phyloP scores from a whole-genome alignment of 2,888 invertebrate genomes.

The Dexiosoma caninum region DNA sequence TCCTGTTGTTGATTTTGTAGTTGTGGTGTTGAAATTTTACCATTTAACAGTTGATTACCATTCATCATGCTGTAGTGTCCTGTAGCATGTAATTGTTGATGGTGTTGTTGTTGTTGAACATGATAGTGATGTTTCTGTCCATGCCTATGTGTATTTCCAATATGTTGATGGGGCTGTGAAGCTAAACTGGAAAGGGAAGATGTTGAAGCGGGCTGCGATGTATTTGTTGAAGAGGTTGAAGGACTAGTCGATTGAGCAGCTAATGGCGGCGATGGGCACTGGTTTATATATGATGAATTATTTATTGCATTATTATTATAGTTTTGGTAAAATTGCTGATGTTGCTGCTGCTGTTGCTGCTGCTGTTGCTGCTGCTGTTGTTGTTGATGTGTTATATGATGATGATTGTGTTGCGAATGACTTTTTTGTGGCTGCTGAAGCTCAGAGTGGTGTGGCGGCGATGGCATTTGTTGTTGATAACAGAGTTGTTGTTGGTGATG shows the following conservation, averaged over 20 bases:
- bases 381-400: slow-evolving; percentile 68
- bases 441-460: slow-evolving; percentile 67
- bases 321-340: slow-evolving; percentile 64
- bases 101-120: slow-evolving; percentile 67
- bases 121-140: slow-evolving; percentile 67
- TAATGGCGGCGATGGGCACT: slow-evolving; percentile 73
- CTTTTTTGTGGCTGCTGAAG: slow-evolving; percentile 78
- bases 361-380: slow-evolving; percentile 67
- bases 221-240: slow-evolving; percentile 75
- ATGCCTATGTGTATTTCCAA: slow-evolving; percentile 65
- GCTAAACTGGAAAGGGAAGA: slow-evolving; percentile 75
- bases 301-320: slow-evolving; percentile 70
- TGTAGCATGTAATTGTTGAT: slow-evolving; percentile 65
- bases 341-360: slow-evolving; percentile 61
- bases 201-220: slow-evolving; percentile 76
- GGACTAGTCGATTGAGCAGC: slow-evolving; percentile 74
- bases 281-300: slow-evolving; percentile 66
- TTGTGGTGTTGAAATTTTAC: slow-evolving; percentile 56
- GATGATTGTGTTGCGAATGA: slow-evolving; percentile 67
- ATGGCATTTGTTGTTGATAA: slow-evolving; percentile 78
- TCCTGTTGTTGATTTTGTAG: slow-evolving; percentile 65
- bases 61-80: slow-evolving; percentile 62
- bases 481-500: slow-evolving; percentile 76
- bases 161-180: slow-evolving; percentile 73
- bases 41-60: slow-evolving; percentile 64